These are phyloP conservation scores for Orchestia grillus DNA, from an alignment of 1,140 invertebrate genomes.

Conservation along the genomic window DNA sequence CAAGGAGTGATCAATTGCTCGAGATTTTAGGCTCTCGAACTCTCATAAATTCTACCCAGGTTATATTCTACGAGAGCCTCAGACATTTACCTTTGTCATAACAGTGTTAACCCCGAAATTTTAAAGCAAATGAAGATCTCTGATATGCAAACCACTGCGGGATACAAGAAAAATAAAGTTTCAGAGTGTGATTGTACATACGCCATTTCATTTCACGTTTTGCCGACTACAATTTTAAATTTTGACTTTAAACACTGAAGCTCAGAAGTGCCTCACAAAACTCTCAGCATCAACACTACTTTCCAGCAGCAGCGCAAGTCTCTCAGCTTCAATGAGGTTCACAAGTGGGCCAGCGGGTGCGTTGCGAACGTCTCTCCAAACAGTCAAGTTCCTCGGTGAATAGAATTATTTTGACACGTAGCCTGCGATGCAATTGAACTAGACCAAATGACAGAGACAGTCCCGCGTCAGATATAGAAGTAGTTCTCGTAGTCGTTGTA, in stretches of 20 bases:
- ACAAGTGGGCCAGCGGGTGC: background rate
- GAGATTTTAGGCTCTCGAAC: no score
- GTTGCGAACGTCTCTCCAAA: background rate
- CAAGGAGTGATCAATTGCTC: no score
- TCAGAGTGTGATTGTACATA: no score
- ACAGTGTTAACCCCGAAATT: no score
- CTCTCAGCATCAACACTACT: background rate
- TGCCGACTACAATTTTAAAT: background rate
- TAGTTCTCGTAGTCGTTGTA: slow-evolving; percentile 49
- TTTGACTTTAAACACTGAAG: background rate
- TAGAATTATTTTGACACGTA: background rate
- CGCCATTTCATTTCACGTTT: no score
- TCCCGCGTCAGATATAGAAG: background rate
- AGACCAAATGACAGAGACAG: background rate
- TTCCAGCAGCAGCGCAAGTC: background rate
- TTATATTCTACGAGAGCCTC: no score
- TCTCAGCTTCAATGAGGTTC: background rate
- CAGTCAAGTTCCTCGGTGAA: background rate
- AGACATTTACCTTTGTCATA: no score
- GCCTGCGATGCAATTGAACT: background rate
- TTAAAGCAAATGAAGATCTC: no score
- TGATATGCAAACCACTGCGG: no score
- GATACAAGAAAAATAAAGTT: no score
- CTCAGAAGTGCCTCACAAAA: no score
- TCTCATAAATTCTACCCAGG: no score